These are phyloP conservation scores for Drosophila pseudotakahashii DNA, from an alignment of 2,888 invertebrate genomes.

Conservation along the genomic window DNA sequence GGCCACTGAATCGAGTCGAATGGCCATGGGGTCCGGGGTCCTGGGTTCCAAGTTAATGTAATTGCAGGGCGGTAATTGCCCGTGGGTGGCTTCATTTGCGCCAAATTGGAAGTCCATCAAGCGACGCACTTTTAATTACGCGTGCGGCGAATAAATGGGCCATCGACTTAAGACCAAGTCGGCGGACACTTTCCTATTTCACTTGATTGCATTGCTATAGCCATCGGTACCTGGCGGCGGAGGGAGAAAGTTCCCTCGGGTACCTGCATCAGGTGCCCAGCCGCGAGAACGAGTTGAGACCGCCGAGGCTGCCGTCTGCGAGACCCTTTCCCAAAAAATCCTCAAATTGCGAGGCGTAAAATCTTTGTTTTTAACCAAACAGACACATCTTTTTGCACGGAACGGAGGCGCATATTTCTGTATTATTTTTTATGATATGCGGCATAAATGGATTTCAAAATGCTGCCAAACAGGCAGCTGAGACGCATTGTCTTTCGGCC, in stretches of 20 bases:
- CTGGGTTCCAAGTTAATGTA: slow-evolving; percentile 62
- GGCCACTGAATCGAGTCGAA: slow-evolving; percentile 59
- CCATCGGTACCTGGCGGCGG: slow-evolving; percentile 1
- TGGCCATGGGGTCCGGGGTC: slow-evolving; percentile 12
- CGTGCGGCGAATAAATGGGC: slow-evolving; percentile 50
- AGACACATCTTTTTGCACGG: slow-evolving; percentile 65
- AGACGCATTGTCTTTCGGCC: slow-evolving; percentile 56
- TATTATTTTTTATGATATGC: slow-evolving; percentile 71
- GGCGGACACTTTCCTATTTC: slow-evolving; percentile 7
- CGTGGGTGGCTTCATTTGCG: slow-evolving; percentile 53
- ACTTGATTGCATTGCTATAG: slow-evolving; percentile 10
- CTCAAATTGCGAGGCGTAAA: slow-evolving; percentile 59
- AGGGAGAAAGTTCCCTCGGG: slow-evolving; percentile 51
- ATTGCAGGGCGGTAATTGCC: slow-evolving; percentile 51
- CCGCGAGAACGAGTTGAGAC: slow-evolving; percentile 61
- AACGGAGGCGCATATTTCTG: slow-evolving; percentile 45
- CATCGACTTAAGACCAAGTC: slow-evolving; percentile 41
- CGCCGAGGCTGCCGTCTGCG: not conserved
- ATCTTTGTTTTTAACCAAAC: slow-evolving; percentile 68
- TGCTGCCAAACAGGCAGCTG: slow-evolving; percentile 73
- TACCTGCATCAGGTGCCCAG: slow-evolving; percentile 77
- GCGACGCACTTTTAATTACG: slow-evolving; percentile 61
- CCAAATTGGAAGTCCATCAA: slow-evolving; percentile 65
- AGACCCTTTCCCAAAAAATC: slow-evolving; percentile 33
- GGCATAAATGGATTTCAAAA: slow-evolving; percentile 73